A percentile compares a stretch with the other conserved stretches of the same genome.
Evolutionary conservation across 2,113 vertebrate genomes (phyloP).

Genomic region (Gavia stellata): DNA sequence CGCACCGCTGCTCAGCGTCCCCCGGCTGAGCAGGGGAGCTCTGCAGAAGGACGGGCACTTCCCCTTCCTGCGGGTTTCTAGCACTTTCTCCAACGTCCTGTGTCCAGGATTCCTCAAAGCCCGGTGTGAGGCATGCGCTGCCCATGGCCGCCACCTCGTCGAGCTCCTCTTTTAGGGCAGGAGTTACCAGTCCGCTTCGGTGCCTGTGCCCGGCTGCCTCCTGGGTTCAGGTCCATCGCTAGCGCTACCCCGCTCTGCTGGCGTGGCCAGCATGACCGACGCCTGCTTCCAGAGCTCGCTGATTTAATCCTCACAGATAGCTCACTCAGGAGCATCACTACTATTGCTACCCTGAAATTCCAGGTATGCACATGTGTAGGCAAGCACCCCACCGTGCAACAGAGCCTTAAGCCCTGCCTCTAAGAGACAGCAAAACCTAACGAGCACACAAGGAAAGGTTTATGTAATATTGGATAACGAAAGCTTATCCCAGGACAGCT

Average conservation of each 20-base stretch:
- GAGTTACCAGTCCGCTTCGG: rapidly evolving
- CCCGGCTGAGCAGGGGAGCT: background rate
- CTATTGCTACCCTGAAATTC: background rate
- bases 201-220: background rate
- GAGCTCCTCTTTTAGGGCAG: too few species aligned
- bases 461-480: background rate
- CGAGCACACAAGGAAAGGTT: background rate
- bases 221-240: background rate
- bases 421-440: background rate
- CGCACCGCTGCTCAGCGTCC: rapidly evolving
- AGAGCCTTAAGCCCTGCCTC: background rate
- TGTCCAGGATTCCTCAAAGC: background rate
- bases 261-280: rapidly evolving
- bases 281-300: background rate
- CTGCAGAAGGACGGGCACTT: background rate
- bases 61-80: background rate
- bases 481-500: background rate
- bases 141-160: background rate
- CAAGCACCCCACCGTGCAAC: background rate
- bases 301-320: background rate
- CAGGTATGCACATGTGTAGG: rapidly evolving
- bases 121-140: background rate
- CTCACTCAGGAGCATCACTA: rapidly evolving
- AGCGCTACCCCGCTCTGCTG: background rate
- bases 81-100: background rate